phyloP scores from a whole-genome alignment of 2,797 vertebrate species.

The Prionace glauca region DNA sequence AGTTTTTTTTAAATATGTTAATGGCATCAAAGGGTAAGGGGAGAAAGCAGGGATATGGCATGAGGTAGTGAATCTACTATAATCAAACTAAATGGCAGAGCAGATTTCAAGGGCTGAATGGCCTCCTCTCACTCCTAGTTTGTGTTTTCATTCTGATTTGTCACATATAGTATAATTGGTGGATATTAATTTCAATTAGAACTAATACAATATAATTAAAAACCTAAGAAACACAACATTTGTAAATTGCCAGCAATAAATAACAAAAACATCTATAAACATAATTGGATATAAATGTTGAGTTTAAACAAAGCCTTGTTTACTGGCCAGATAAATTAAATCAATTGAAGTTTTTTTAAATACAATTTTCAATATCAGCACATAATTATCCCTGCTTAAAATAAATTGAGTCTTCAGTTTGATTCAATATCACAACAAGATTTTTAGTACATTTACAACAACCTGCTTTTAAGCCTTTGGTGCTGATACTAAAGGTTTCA shows the following conservation, averaged over 20 bases:
- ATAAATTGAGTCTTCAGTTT: background rate
- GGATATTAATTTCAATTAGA: background rate
- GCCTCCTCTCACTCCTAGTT: too few species aligned
- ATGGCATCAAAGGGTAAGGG: too few species aligned
- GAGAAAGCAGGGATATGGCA: too few species aligned
- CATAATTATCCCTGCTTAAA: background rate
- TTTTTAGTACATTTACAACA: background rate
- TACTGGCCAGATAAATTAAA: background rate
- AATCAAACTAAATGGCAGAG: too few species aligned
- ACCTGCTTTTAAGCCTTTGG: background rate
- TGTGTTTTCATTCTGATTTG: background rate
- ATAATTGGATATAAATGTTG: background rate
- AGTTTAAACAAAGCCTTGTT: background rate
- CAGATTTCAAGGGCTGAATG: too few species aligned
- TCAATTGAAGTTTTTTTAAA: background rate
- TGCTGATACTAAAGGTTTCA: background rate
- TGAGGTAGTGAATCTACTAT: too few species aligned
- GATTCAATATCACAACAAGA: background rate
- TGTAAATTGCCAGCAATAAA: background rate
- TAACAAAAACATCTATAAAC: background rate
- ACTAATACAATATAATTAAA: background rate
- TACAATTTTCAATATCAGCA: background rate
- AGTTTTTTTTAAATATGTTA: too few species aligned
- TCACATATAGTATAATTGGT: background rate
- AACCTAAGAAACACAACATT: background rate